Base-by-base conservation (phyloP, 1,140 invertebrate species). In the Radopholus similis region DNA sequence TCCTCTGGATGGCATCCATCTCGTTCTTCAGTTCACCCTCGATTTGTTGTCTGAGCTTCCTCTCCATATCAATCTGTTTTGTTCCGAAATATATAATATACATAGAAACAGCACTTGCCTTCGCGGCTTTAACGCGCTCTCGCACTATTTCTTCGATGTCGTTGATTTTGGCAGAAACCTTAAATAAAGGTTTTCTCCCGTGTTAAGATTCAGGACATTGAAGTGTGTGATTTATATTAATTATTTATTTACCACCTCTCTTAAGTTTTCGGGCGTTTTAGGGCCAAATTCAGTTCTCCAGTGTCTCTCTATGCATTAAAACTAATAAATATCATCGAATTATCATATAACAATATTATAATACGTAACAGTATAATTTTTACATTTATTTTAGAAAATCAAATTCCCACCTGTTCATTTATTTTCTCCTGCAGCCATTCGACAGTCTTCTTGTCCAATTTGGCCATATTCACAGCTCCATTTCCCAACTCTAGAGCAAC, bases 371-470 rank as follows among this genome's bases (percentile, higher is more conserved):
- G 34, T 21, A 30, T 11, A 38, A 44, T 44, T 28, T 30, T n/a
- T n/a, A n/a, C n/a, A n/a, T n/a, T n/a, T n/a, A n/a, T n/a, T n/a
- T n/a, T n/a, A n/a, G n/a, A 62, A 51, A 66, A 28, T 57, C n/a
- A 18, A 23, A 21, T 23, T 55, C 68, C 51, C 55, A 76, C 73
- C 75, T 74, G 71, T 71, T 77, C 73, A 32, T 47, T 57, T 15
- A 75, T 66, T 26, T 76, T 66, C 35, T 55, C 64, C n/a, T 76
- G 68, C 21, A 75, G 15, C 73, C 73, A 75, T 5, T 72, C 69
- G 64, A 68, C 75, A 13, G 73, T 62, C 28, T 60, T 34, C 56
- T 72, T 60, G 40, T 66, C 70, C 8, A 72, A 63, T 38, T 68
- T 30, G 28, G 62, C 65, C 59, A 62, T 62, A 23, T 62, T 62